A percentile compares a stretch with the other conserved stretches of the same genome.
phyloP scores from a whole-genome alignment of 2,888 invertebrate species.

The Acronicta aceris region DNA sequence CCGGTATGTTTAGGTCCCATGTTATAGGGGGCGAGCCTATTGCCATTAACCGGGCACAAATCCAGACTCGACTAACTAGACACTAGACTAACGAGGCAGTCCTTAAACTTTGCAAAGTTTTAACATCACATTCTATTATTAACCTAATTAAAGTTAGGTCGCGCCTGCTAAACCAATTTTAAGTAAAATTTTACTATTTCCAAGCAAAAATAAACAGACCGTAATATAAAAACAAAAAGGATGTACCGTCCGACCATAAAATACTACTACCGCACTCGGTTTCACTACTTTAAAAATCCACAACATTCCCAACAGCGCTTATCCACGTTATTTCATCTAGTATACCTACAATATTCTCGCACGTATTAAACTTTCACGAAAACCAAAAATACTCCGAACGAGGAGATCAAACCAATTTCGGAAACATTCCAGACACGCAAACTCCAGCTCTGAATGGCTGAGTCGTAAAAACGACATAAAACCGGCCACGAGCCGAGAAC shows the following conservation, averaged over 20 bases:
- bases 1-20: no score
- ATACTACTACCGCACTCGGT: slow-evolving; percentile 23
- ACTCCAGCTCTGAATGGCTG: slow-evolving; percentile 50
- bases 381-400: slow-evolving; percentile 52
- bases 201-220: neutral
- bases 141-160: no score
- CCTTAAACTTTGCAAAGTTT: no score
- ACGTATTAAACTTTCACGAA: slow-evolving; percentile 56
- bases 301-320: slow-evolving; percentile 24
- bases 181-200: neutral
- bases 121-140: no score
- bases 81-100: no score
- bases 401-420: slow-evolving; percentile 57
- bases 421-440: slow-evolving; percentile 58
- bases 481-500: slow-evolving; percentile 49
- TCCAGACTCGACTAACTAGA: no score
- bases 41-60: no score
- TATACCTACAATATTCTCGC: slow-evolving; percentile 43
- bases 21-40: no score
- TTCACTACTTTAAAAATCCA: slow-evolving; percentile 30
- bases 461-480: slow-evolving; percentile 64
- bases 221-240: slow-evolving; percentile 12
- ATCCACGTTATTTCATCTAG: slow-evolving; percentile 32
- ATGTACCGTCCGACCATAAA: slow-evolving; percentile 22
- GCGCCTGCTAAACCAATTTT: no score